Evolutionary conservation across 1,140 invertebrate species (phyloP), one percentile per base, ranked within the genome.

Genomic region (Pseudomyrmex dendroicus): DNA sequence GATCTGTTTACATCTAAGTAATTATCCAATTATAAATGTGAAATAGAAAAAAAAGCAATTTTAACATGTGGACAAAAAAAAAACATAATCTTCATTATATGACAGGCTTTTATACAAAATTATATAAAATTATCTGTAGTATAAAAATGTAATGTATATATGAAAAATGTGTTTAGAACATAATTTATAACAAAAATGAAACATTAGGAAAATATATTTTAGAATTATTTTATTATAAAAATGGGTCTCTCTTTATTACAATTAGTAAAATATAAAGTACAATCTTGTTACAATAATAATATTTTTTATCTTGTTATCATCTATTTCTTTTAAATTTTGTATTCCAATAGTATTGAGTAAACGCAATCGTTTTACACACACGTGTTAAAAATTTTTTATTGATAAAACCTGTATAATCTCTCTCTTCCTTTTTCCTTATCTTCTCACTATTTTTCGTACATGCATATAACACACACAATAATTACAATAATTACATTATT

Each of bases 71-170:
- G 20, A 48, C 1, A 9, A 25, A 25, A 25, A 25, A 25, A 25
- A 8, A 72, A 77, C 9, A 59, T 44, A 66, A 57, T 46, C 73
- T 70, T 84, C 73, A 84, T 35, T 17, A 68, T 73, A 35, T n/a
- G 20, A 77, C 56, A 12, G 57, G 63, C n/a, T 87, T 86, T 84
- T 80, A 54, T 74, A 61, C 52, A n/a, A 74, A 17, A 74, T 2
- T 70, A 12, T 73, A 56, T 46, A 64, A 52, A 62, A n/a, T 74
- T 44, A 9, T 74, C 9, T 63, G 10, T 5, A 48, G 5, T 66
- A 57, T 54, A 52, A 76, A 76, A 7, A 61, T 77, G 35, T 35
- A 35, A 35, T 35, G 5, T 35, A 35, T 35, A 7, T 74, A 74
- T 13, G 5, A 17, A 70, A 48, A 52, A 64, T 76, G 0, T 82